Conservation (phyloP, 2,888 invertebrate genomes). For the Cerastis rubricosa region DNA sequence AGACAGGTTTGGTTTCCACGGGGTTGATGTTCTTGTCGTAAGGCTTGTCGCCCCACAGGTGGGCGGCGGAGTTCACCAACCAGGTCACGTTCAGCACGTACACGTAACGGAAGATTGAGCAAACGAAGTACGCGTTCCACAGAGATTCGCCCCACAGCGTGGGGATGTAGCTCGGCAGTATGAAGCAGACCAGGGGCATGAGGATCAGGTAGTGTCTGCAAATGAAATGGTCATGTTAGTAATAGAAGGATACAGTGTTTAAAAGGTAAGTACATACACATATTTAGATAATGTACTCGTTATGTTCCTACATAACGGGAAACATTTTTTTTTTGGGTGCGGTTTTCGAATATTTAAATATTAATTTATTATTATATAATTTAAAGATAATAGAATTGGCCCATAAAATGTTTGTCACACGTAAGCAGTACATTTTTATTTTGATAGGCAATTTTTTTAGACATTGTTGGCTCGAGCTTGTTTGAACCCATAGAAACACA, state of each 20-base stretch:
- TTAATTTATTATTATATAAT: neutral
- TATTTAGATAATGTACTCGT: neutral
- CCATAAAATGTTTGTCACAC: neutral
- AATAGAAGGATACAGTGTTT: neutral
- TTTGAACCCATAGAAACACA: neutral
- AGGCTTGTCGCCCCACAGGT: slow-evolving; percentile 93
- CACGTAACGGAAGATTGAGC: slow-evolving; percentile 94
- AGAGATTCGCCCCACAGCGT: slow-evolving; percentile 94
- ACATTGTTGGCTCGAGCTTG: neutral
- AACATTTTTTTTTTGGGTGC: neutral
- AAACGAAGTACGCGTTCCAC: slow-evolving; percentile 92
- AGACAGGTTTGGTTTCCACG: slow-evolving; percentile 92
- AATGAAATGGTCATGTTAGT: slow-evolving; percentile 48
- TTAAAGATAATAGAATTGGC: neutral
- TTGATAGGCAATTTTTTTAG: neutral
- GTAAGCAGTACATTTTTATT: neutral
- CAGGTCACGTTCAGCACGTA: slow-evolving; percentile 96
- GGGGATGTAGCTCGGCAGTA: slow-evolving; percentile 94
- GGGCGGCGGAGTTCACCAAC: slow-evolving; percentile 97
- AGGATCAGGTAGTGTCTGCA: slow-evolving; percentile 93
- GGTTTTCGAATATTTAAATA: neutral
- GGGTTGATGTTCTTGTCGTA: slow-evolving; percentile 95
- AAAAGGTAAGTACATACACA: neutral
- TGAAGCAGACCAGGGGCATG: slow-evolving; percentile 94
- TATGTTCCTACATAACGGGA: neutral